phyloP scores from a whole-genome alignment of 2,888 invertebrate genomes.

The Rhagium mordax region DNA sequence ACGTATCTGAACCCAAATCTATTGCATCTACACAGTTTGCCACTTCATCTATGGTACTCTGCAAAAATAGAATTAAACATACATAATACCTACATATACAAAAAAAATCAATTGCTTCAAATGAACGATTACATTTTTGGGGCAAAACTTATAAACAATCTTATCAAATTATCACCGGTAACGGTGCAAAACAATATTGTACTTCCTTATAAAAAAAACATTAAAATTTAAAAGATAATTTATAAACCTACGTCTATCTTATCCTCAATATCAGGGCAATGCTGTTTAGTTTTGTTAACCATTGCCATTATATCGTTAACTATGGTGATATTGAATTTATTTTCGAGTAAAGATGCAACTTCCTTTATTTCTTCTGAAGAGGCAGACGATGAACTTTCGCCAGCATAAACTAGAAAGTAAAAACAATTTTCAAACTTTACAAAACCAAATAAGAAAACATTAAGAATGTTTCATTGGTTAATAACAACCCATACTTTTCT shows the following conservation, averaged over 20 bases:
- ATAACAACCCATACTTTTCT: too few relatives aligned
- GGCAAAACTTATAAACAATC: too few relatives aligned
- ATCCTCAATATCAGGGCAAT: slow-evolving; percentile 42
- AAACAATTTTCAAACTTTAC: too few relatives aligned
- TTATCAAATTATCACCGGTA: too few relatives aligned
- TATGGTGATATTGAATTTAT: slow-evolving; percentile 40
- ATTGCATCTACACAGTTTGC: slow-evolving; percentile 36
- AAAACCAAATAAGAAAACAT: too few relatives aligned
- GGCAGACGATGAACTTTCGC: slow-evolving; percentile 17
- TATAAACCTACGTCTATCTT: slow-evolving; percentile 38
- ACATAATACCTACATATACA: too few relatives aligned
- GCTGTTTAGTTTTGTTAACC: slow-evolving; percentile 33
- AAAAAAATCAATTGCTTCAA: too few relatives aligned
- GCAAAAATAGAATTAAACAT: not conserved
- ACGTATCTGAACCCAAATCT: slow-evolving; percentile 45
- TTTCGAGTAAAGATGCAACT: not conserved
- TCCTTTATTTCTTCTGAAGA: slow-evolving; percentile 11
- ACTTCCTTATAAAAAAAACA: too few relatives aligned
- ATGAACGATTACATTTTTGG: too few relatives aligned
- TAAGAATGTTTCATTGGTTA: too few relatives aligned
- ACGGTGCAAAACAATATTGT: too few relatives aligned
- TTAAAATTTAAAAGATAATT: too few relatives aligned
- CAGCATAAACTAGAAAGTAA: slow-evolving; percentile 5
- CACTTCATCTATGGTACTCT: slow-evolving; percentile 30
- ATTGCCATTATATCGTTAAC: slow-evolving; percentile 30